phyloP scores from a whole-genome alignment of 2,888 invertebrate species.

The Oscheius onirici region DNA sequence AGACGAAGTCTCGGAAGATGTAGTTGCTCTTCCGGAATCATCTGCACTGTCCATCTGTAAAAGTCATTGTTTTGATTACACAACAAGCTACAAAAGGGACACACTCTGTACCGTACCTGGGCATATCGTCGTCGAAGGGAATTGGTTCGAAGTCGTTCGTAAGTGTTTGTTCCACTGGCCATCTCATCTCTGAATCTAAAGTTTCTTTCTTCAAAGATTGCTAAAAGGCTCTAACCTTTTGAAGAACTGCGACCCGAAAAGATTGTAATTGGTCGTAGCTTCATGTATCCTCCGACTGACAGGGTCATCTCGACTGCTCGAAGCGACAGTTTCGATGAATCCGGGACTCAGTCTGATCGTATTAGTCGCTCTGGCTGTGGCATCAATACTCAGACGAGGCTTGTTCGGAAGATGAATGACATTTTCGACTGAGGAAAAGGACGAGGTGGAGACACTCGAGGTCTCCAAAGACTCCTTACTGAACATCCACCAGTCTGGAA shows the following conservation, averaged over 20 bases:
- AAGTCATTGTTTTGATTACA: conserved; percentile 1
- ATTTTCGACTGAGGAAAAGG: conserved; percentile 24
- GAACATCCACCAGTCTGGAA: conserved; percentile 26
- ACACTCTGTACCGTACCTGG: conserved; percentile 26
- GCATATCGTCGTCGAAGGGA: conserved; percentile 22
- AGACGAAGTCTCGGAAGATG: conserved; percentile 36
- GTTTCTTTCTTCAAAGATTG: not conserved
- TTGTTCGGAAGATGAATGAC: conserved; percentile 56
- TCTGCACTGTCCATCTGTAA: conserved; percentile 42
- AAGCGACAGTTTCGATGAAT: conserved; percentile 45
- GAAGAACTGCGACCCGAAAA: conserved; percentile 51
- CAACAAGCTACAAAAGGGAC: not conserved
- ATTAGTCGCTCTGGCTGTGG: conserved; percentile 49
- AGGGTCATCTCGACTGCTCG: conserved; percentile 38
- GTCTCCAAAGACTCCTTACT: conserved; percentile 29
- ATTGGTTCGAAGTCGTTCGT: conserved; percentile 29
- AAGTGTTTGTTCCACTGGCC: conserved; percentile 17
- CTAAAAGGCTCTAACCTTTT: conserved; percentile 18
- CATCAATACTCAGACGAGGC: conserved; percentile 54
- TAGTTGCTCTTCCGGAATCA: conserved; percentile 44
- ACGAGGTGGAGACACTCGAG: conserved; percentile 28
- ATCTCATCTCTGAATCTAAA: conserved; percentile 32
- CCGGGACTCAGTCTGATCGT: conserved; percentile 53
- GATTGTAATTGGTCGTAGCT: conserved; percentile 48
- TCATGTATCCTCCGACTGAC: conserved; percentile 44